These are phyloP conservation scores for Yponomeuta sedellus DNA, from an alignment of 2,888 invertebrate genomes.

Conservation along the genomic window DNA sequence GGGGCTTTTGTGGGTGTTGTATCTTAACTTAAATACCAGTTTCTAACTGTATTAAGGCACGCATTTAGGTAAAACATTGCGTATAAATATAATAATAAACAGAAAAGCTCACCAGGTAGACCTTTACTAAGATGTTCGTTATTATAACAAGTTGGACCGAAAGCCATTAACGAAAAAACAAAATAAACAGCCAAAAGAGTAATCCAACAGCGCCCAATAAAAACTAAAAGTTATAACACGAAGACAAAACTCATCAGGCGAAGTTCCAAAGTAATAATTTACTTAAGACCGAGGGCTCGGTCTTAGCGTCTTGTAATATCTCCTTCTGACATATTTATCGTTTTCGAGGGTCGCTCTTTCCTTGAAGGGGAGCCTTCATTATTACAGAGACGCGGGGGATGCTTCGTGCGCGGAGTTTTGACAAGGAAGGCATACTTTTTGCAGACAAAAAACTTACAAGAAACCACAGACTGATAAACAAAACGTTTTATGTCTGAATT, in stretches of 20 bases:
- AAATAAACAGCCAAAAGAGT: slow-evolving; percentile 11
- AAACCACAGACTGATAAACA: background rate
- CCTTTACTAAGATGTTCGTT: background rate
- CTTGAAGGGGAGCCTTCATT: slow-evolving; percentile 35
- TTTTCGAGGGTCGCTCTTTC: slow-evolving; percentile 49
- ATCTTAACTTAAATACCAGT: slow-evolving; percentile 37
- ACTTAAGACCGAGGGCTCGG: slow-evolving; percentile 50
- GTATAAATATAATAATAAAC: background rate
- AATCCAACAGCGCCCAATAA: slow-evolving; percentile 16
- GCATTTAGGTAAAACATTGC: slow-evolving; percentile 28
- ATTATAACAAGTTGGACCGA: background rate
- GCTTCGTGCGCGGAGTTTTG: slow-evolving; percentile 20
- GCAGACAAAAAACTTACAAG: slow-evolving; percentile 1
- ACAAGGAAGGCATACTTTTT: background rate
- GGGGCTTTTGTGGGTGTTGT: slow-evolving; percentile 26
- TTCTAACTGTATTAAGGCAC: slow-evolving; percentile 33
- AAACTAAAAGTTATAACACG: slow-evolving; percentile 21
- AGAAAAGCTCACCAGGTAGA: background rate
- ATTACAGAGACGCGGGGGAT: slow-evolving; percentile 23
- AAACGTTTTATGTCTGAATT: background rate
- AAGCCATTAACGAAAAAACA: slow-evolving; percentile 6
- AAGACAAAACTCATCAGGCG: slow-evolving; percentile 60
- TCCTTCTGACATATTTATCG: slow-evolving; percentile 74
- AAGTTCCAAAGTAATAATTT: slow-evolving; percentile 70
- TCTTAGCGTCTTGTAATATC: slow-evolving; percentile 66